Evolutionary conservation across 2,797 vertebrate species (phyloP).

Genomic region (Oryzias dopingdopingensis): DNA sequence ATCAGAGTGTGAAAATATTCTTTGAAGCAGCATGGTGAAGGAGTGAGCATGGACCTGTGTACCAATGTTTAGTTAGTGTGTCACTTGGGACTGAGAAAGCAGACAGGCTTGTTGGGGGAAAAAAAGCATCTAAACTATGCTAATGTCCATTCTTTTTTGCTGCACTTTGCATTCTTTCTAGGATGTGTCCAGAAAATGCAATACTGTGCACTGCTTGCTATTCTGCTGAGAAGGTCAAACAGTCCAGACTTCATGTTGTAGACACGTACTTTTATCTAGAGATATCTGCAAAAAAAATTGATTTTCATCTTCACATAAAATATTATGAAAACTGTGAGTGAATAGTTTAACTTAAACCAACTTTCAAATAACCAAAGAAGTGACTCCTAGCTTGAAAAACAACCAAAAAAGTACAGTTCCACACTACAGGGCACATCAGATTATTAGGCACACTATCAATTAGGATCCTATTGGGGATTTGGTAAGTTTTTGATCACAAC

Average conservation of each 20-base stretch:
- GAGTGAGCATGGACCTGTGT: conserved; percentile 52
- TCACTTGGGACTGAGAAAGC: conserved; percentile 48
- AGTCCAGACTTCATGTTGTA: conserved; percentile 1
- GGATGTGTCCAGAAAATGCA: conserved; percentile 19
- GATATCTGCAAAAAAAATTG: conserved; percentile 1
- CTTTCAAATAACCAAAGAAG: too few species aligned
- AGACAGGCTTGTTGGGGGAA: conserved; percentile 23
- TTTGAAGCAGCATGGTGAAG: conserved; percentile 50
- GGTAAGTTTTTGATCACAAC: too few species aligned
- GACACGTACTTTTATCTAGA: conserved; percentile 8
- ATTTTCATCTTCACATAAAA: background rate
- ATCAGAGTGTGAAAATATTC: conserved; percentile 36
- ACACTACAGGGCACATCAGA: too few species aligned
- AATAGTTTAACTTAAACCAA: background rate
- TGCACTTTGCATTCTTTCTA: conserved; percentile 35
- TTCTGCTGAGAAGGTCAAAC: conserved; percentile 12
- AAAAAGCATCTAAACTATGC: conserved; percentile 53
- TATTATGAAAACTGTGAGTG: background rate
- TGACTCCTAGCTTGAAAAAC: too few species aligned
- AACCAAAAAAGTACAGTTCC: too few species aligned
- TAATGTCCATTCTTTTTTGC: conserved; percentile 31
- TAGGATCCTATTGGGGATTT: too few species aligned
- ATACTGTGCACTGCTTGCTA: conserved; percentile 8
- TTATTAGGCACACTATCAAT: too few species aligned
- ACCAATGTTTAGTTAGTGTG: conserved; percentile 50